Percentiles rank a stretch among this genome's conserved stretches.
Evolutionary conservation across 2,113 vertebrate species (phyloP).

Genomic region (Tautogolabrus adspersus): DNA sequence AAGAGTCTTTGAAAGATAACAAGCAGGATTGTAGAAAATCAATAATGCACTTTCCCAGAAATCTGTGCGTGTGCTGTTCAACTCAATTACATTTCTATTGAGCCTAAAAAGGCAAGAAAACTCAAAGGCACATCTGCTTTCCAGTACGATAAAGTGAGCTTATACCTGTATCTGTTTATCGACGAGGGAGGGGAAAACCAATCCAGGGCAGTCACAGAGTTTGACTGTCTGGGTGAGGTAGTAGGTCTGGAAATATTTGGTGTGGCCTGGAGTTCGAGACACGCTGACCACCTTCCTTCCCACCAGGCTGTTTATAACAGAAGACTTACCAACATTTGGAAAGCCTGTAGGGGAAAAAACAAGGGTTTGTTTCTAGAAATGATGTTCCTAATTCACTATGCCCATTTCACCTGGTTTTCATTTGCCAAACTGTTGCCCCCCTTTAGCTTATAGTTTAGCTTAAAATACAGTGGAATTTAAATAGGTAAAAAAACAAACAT

Average conservation of each 20-base stretch:
- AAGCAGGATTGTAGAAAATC: conserved; percentile 23
- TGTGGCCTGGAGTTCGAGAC: conserved; percentile 94
- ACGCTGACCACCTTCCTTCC: conserved; percentile 93
- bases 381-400: neutral
- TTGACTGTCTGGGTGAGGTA: conserved; percentile 92
- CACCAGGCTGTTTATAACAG: conserved; percentile 91
- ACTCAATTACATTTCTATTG: conserved; percentile 9
- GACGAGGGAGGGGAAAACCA: conserved; percentile 91
- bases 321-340: conserved; percentile 94
- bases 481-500: no score
- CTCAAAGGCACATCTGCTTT: conserved; percentile 9
- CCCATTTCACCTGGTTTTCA: neutral
- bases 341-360: conserved; percentile 80
- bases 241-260: conserved; percentile 97
- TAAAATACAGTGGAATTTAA: no score
- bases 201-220: conserved; percentile 93
- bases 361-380: neutral
- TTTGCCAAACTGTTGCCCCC: neutral
- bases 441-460: neutral
- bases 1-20: neutral
- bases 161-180: conserved; percentile 88
- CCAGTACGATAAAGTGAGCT: neutral
- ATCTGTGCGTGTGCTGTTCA: neutral
- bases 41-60: conserved; percentile 27
- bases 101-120: conserved; percentile 9